Evolutionary conservation across 2,797 vertebrate genomes (phyloP).

Genomic region (Artibeus jamaicensis): DNA sequence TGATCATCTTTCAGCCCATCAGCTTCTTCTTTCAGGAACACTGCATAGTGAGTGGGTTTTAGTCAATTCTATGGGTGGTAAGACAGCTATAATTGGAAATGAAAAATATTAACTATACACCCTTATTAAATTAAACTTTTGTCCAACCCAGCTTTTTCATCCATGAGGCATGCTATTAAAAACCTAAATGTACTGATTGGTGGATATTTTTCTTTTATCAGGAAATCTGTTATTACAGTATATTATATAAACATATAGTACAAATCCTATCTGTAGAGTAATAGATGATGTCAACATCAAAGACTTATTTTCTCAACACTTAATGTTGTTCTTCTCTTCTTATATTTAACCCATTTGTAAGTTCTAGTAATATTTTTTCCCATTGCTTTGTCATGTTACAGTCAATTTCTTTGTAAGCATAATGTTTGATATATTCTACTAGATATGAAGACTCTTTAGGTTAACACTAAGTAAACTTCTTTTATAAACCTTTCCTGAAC

Average conservation of each 20-base stretch:
- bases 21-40: slow-evolving; percentile 4
- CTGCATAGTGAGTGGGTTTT: neutral
- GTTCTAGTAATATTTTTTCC: neutral
- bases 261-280: neutral
- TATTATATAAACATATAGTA: neutral
- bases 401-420: neutral
- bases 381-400: neutral
- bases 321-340: neutral
- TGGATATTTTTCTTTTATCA: neutral
- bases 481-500: neutral
- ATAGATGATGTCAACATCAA: neutral
- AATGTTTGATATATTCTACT: neutral
- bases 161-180: neutral
- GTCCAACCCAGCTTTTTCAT: neutral
- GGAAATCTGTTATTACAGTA: neutral
- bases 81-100: slow-evolving; percentile 14
- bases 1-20: neutral
- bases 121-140: slow-evolving; percentile 30
- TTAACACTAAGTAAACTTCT: neutral
- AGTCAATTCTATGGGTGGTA: neutral
- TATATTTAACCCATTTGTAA: neutral
- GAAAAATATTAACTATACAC: neutral
- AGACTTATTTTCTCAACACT: neutral
- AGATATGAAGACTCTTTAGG: neutral
- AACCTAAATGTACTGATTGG: neutral